Percentiles rank a stretch among this genome's conserved stretches.
Conservation (phyloP, 2,797 vertebrate genomes). For the Oreochromis grahami region DNA sequence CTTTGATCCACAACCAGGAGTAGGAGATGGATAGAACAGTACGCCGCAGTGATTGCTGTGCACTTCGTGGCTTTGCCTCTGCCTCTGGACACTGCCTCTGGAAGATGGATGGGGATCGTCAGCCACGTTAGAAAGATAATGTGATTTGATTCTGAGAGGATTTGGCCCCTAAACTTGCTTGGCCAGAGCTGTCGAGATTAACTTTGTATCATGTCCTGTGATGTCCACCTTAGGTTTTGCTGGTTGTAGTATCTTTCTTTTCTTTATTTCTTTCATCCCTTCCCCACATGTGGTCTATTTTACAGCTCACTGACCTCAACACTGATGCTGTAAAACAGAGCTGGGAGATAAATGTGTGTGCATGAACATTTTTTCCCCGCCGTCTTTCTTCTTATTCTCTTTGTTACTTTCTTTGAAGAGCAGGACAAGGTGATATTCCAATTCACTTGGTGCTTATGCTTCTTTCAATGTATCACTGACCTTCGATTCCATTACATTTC, state of each 20-base stretch:
- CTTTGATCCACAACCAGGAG: slow-evolving; percentile 65
- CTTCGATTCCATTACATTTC: slow-evolving; percentile 32
- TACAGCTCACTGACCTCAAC: slow-evolving; percentile 52
- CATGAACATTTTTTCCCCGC: neutral
- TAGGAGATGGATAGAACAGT: slow-evolving; percentile 34
- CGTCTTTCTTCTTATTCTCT: neutral
- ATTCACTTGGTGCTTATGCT: slow-evolving; percentile 28
- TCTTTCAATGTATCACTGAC: slow-evolving; percentile 27
- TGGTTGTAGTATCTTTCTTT: slow-evolving; percentile 5
- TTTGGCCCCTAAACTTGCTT: slow-evolving; percentile 46
- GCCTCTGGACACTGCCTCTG: slow-evolving; percentile 47
- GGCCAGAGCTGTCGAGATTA: slow-evolving; percentile 53
- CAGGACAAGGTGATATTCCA: slow-evolving; percentile 50
- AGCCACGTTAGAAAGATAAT: slow-evolving; percentile 56
- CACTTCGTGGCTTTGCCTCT: slow-evolving; percentile 25
- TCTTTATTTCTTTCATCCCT: slow-evolving; percentile 33
- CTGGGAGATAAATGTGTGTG: neutral
- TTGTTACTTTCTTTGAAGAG: slow-evolving; percentile 16
- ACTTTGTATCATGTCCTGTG: slow-evolving; percentile 40
- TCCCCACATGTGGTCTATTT: slow-evolving; percentile 43
- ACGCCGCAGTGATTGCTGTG: slow-evolving; percentile 46
- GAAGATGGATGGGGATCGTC: slow-evolving; percentile 63
- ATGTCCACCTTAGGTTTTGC: slow-evolving; percentile 42
- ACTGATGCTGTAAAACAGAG: slow-evolving; percentile 4
- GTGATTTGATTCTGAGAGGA: slow-evolving; percentile 52